Conservation (phyloP, 2,888 invertebrate genomes). For the Brenthis daphne region DNA sequence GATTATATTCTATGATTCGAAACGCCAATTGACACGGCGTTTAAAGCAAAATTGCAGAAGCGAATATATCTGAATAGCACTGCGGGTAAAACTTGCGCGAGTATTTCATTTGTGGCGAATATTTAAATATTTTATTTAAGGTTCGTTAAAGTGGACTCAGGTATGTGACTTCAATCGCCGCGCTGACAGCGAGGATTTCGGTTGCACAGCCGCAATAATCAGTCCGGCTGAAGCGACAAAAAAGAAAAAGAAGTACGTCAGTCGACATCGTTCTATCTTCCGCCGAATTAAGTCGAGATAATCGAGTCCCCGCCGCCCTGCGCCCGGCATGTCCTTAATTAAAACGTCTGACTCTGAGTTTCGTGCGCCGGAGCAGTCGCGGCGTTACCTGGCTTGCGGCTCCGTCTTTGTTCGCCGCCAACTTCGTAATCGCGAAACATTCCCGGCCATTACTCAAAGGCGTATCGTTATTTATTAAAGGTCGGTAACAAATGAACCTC, state of each 20-base stretch:
- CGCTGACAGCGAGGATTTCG: conserved; percentile 25
- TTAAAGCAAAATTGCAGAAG: neutral
- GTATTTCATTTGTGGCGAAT: no score
- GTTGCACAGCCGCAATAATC: conserved; percentile 30
- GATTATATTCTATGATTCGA: conserved; percentile 15
- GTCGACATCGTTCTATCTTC: conserved; percentile 43
- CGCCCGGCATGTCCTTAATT: conserved; percentile 51
- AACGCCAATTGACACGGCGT: conserved; percentile 9
- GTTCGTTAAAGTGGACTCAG: conserved; percentile 21
- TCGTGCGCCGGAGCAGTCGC: conserved; percentile 33
- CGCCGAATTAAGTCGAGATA: conserved; percentile 53
- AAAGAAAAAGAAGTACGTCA: conserved; percentile 43
- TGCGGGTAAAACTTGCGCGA: neutral
- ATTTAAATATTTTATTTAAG: neutral
- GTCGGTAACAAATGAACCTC: conserved; percentile 44
- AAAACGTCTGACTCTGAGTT: conserved; percentile 52
- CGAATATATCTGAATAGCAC: neutral
- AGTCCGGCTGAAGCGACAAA: conserved; percentile 12
- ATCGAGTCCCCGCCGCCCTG: conserved; percentile 42
- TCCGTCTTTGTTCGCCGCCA: conserved; percentile 38
- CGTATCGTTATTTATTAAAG: conserved; percentile 43
- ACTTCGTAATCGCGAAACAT: conserved; percentile 48
- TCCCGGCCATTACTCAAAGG: conserved; percentile 49
- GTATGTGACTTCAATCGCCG: conserved; percentile 30
- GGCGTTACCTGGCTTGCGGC: conserved; percentile 16